Evolutionary conservation across 1,140 invertebrate species (phyloP), one percentile per base, ranked within the genome.

Genomic region (Eriosoma lanigerum): DNA sequence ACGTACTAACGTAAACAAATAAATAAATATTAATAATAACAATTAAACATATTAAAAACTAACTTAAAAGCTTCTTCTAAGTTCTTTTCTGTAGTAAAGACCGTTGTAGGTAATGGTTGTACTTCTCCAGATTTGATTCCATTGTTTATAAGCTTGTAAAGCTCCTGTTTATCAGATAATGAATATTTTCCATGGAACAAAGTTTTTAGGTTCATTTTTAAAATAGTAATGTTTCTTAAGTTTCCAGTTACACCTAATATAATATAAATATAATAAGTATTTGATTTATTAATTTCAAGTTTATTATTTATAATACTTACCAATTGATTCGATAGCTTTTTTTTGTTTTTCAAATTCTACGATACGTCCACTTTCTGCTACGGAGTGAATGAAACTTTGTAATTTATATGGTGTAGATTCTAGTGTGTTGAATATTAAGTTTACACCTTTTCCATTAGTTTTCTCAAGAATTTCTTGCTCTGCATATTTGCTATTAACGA

Each of bases 291-390:
- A 13, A n/a, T n/a, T n/a, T n/a, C n/a, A 68, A 3, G 24, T 17
- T 24, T 32, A 24, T 48, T 19, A 29, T 12, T 1, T 9, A 4
- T 24, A 44, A 54, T 9, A 46, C 46, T 56, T 29, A 78, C 81
- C 81, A 10, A 81, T 64, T 10, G 17, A 44, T 78, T 81, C 72
- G 5, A 76, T 64, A 1, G 72, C 50, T 32, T 44, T 21, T 1
- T 66, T 38, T 44, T 78, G 54, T 66, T 78, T 81, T 66, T 81
- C 81, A 58, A 81, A 81, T 56, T 81, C 81, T 24, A 81, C 48
- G 1, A 81, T 12, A n/a, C 81, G 54, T 19, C 81, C 81, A n/a
- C 62, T 81, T 44, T 66, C 48, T 4, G 81, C 72, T 50, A 81
- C 73, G 2, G 21, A 17, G 12, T 62, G 70, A 24, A 78, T 44